Base-by-base conservation (phyloP, 2,888 invertebrate genomes). In the Drosophila testacea region DNA sequence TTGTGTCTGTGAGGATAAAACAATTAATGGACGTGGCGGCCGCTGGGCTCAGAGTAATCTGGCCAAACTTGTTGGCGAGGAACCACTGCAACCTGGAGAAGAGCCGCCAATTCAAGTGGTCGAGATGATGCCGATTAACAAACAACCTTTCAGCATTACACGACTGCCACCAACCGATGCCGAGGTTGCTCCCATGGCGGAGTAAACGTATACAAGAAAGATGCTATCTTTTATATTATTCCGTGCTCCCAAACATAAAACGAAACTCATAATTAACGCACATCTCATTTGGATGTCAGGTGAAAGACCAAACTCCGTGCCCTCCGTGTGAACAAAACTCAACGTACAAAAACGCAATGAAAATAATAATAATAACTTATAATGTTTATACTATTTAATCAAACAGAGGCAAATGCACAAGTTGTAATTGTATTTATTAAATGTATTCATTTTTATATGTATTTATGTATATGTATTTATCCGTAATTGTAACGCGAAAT, bases 1-100 rank as follows among this genome's bases (percentile, higher is more conserved):
- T 73, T 99, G 98, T 92, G 97, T 98, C 88, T 98, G 98, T 90
- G 98, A 98, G 92, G 98, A 98, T 91, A 96, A 96, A 92, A 96
- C 96, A 67, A 94, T 96, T 92, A 97, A 97, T 91, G 96, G 96
- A 2, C 94, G 94, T 0, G 95, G 95, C 30, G 96, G 95, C 9
- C 93, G 93, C 46, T 95, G 95, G 95, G 94, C 94, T 74, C 93
- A 93, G 74, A 94, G 94, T 1, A 94, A 94, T 34, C 90, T 95
- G 48, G 94, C 95, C 11, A 94, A 94, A 81, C 92, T 95, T 1
- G 93, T 94, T 34, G 94, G 94, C 1, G 93, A 93, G 74, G 92
- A 92, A 30, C 93, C 92, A 0, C 65, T 91, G 38, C 92, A 92
- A 68, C 90, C 91, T 0, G 91, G 90, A 9, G 91, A 91, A 48